Evolutionary conservation across 1,140 invertebrate species (phyloP), one percentile per base, ranked within the genome.

Genomic region (Euwallacea similis): DNA sequence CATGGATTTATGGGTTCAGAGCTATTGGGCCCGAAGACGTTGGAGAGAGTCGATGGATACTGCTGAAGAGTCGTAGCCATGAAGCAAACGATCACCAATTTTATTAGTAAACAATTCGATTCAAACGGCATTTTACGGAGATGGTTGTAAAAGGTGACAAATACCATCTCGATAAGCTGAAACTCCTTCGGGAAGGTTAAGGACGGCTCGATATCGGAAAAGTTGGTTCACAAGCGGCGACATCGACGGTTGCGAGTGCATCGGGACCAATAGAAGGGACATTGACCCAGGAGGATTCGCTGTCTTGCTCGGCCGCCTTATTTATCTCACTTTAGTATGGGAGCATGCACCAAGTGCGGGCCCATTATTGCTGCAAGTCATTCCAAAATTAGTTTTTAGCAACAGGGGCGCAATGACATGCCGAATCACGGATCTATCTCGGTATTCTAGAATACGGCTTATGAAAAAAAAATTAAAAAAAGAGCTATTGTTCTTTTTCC

Each of bases 161-260:
- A 69, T 62, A 54, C 11, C 59, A 69, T 69, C 67, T 60, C 54
- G 69, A 70, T 70, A 70, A 70, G 69, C 42, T 42, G 69, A 59
- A 70, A 65, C 53, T 70, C 69, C 69, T 70, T 70, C 53, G 69
- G 69, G 69, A 70, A 70, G 69, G 69, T 70, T 70, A 70, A 70
- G 69, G 69, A 70, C 69, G 61, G 44, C 61, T 41, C 60, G 58
- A 44, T 69, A 69, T 69, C 67, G 59, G 67, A 62, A 69, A 62
- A 69, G 67, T 69, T 69, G 59, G 67, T 58, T 62, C 56, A 63
- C 50, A 62, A 54, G 67, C 50, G 53, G 53, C 67, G 67, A 63
- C 60, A 63, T 62, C 67, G 67, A 56, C 47, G 59, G 46, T 69
- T 55, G 67, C 50, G 46, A 64, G 62, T 69, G 66, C 66, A 69